Conservation (phyloP, 2,797 vertebrate genomes). For the Apogon hyalosoma region DNA sequence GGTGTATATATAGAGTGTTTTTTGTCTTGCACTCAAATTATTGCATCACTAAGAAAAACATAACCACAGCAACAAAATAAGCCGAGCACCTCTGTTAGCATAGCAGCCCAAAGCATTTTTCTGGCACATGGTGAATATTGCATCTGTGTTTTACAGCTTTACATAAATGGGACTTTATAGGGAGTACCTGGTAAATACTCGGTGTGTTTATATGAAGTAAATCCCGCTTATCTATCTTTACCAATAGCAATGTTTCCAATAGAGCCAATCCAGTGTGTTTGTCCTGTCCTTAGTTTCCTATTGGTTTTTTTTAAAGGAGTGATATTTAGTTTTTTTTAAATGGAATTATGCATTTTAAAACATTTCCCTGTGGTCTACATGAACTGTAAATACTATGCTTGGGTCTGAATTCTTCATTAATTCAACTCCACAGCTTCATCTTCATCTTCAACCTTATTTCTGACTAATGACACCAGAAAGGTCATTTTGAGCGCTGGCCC, state of each 20-base stretch:
- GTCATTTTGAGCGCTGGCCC: too few species aligned
- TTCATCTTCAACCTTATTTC: too few species aligned
- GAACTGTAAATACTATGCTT: too few species aligned
- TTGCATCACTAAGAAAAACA: slow-evolving; percentile 57
- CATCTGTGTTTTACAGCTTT: slow-evolving; percentile 2
- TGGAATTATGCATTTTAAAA: too few species aligned
- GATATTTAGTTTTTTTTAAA: too few species aligned
- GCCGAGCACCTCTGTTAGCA: slow-evolving; percentile 21
- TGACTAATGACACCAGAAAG: too few species aligned
- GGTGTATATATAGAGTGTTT: slow-evolving; percentile 46
- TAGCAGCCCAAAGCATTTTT: slow-evolving; percentile 27
- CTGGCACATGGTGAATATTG: slow-evolving; percentile 14
- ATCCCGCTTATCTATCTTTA: too few species aligned
- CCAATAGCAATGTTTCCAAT: neutral
- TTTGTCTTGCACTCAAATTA: slow-evolving; percentile 54
- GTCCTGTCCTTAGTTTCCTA: neutral
- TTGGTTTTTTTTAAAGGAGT: too few species aligned
- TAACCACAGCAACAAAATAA: slow-evolving; percentile 48
- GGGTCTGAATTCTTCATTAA: too few species aligned
- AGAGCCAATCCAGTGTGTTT: slow-evolving; percentile 1
- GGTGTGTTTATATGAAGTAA: too few species aligned
- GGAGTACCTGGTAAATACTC: neutral
- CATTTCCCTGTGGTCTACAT: too few species aligned
- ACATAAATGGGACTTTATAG: neutral
- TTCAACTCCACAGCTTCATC: too few species aligned